Evolutionary conservation across 2,888 invertebrate genomes (phyloP), one percentile per base, ranked within the genome.

Genomic region (Pterobdella sp.): DNA sequence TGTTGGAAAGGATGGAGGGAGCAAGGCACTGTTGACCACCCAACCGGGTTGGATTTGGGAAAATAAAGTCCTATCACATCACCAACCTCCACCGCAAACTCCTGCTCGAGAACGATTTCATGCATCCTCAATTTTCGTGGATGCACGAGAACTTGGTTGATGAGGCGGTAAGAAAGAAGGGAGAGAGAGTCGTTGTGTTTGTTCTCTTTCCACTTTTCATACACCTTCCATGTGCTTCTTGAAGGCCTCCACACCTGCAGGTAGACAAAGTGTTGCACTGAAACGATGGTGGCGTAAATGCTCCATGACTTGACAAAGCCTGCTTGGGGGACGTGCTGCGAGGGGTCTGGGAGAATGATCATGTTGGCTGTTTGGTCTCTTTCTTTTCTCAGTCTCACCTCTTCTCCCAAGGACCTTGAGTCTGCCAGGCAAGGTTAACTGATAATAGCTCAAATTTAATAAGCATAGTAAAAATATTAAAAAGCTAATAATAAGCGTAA

Each of bases 11-110:
- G 68, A 42, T 68, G 36, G 26, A 70, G 36, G 63, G 75, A 76
- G 36, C 76, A 76, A 35, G 76, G 76, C 60, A 75, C 76, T 26
- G 64, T 42, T 18, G 75, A 74, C 76, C 76, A 76, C 31, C 74
- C 75, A 34, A 76, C 72, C 18, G 76, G 76, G 60, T 75, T 76
- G 72, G 67, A 74, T 36, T 75, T 73, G 60, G 75, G 75, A 64
- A 75, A 76, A 63, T 72, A 76, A 26, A 74, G 22, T n/a, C 75
- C 76, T 0, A 76, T 66, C 34, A 76, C 73, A 63, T 76, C 76
- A 3, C 76, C 76, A 52, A 64, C 63, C 60, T 74, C 64, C 3
- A 75, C 72, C 10, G 56, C 29, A 35, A 72, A 52, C n/a, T 72
- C 64, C n/a, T 35, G 31, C 1, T 73, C 67, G 22, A 75, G 49